A percentile compares a stretch with the other conserved stretches of the same genome.
Evolutionary conservation across 2,797 vertebrate genomes (phyloP).

Genomic region (Myiotriccus ornatus): DNA sequence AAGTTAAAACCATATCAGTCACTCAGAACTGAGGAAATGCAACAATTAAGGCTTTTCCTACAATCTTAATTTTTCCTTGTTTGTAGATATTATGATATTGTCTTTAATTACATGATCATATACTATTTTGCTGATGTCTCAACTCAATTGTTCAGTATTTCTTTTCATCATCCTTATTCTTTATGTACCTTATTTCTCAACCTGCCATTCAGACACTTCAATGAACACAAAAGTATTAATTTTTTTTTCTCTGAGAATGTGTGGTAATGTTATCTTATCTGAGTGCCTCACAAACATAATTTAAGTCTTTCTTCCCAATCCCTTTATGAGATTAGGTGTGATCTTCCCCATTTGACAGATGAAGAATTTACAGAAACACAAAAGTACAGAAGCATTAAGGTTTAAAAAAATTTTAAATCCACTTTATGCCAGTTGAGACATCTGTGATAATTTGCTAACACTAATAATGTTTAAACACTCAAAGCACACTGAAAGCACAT

Average conservation of each 20-base stretch:
- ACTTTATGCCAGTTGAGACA: neutral
- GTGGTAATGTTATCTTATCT: conserved; percentile 21
- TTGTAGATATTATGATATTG: conserved; percentile 47
- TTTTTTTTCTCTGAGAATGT: conserved; percentile 35
- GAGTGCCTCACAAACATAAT: conserved; percentile 50
- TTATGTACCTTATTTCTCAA: conserved; percentile 59
- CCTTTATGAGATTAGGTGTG: conserved; percentile 27
- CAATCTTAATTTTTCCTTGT: conserved; percentile 56
- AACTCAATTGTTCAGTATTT: conserved; percentile 53
- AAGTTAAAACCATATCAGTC: neutral
- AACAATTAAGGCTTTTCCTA: conserved; percentile 35
- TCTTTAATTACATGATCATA: conserved; percentile 64
- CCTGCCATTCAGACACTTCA: conserved; percentile 67
- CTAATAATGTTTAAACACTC: neutral
- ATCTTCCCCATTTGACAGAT: conserved; percentile 27
- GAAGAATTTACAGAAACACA: conserved; percentile 2
- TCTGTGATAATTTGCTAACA: neutral
- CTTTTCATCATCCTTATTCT: conserved; percentile 61
- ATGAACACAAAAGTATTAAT: conserved; percentile 56
- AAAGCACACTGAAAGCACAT: neutral
- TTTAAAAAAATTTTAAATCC: neutral
- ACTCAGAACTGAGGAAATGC: neutral
- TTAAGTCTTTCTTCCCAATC: conserved; percentile 32
- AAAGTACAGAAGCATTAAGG: neutral
- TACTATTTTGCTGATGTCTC: conserved; percentile 54